These are phyloP conservation scores for Hirtodrosophila confusa DNA, from an alignment of 2,888 invertebrate species.

Conservation along the genomic window DNA sequence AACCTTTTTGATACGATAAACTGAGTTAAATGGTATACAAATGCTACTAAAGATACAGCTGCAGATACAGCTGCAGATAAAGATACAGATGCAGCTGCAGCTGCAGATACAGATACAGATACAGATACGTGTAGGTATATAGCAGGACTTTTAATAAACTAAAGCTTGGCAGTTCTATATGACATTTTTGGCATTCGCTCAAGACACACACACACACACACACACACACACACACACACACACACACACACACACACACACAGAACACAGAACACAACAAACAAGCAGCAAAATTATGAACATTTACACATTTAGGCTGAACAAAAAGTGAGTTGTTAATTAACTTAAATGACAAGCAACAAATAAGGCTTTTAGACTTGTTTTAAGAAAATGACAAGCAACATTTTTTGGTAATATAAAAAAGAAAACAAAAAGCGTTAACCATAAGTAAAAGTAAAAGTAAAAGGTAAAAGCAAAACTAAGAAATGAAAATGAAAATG, in stretches of 20 bases:
- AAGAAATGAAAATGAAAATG: too few species aligned
- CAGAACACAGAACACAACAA: slow-evolving; percentile 17
- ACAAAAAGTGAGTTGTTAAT: slow-evolving; percentile 57
- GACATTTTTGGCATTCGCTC: slow-evolving; percentile 34
- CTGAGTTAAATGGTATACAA: slow-evolving; percentile 28
- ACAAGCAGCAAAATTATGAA: background rate
- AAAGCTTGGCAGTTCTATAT: slow-evolving; percentile 43
- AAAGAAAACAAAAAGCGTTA: slow-evolving; percentile 49
- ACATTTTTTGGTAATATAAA: slow-evolving; percentile 62
- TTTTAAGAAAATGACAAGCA: slow-evolving; percentile 50
- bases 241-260: slow-evolving; percentile 22
- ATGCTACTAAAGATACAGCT: slow-evolving; percentile 19
- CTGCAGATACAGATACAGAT: slow-evolving; percentile 11
- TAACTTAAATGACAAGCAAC: slow-evolving; percentile 48
- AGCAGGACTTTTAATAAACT: slow-evolving; percentile 41
- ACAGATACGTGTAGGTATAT: slow-evolving; percentile 32
- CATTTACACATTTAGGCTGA: slow-evolving; percentile 43
- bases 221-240: slow-evolving; percentile 24
- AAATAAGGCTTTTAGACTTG: slow-evolving; percentile 63
- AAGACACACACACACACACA: slow-evolving; percentile 23
- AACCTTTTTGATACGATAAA: slow-evolving; percentile 63
- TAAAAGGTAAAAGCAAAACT: slow-evolving; percentile 30
- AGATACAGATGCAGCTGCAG: slow-evolving; percentile 15
- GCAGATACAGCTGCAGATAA: slow-evolving; percentile 5
- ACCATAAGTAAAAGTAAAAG: slow-evolving; percentile 40